Conservation (phyloP, 1,140 invertebrate species). For the Lucilia cuprina region DNA sequence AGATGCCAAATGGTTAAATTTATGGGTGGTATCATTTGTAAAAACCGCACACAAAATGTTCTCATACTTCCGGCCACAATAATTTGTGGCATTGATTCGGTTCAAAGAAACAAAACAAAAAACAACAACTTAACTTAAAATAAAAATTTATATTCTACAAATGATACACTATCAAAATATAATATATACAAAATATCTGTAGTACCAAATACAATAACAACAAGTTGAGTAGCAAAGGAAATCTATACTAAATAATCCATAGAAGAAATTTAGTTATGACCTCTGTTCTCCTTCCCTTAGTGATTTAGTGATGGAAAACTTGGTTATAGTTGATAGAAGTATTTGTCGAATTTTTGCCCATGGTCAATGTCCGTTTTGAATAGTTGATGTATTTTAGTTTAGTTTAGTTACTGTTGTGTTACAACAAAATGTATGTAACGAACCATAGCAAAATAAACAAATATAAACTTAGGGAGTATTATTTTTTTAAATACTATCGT, state of each 20-base stretch:
- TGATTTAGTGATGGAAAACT: too few relatives aligned
- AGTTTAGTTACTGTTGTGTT: not conserved
- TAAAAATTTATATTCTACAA: slow-evolving; percentile 16
- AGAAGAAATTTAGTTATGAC: too few relatives aligned
- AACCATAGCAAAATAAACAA: not conserved
- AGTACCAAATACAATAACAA: not conserved
- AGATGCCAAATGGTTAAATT: not conserved
- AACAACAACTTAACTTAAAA: not conserved
- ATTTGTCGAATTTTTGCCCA: not conserved
- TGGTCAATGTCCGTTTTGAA: slow-evolving; percentile 33
- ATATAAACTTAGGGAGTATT: not conserved
- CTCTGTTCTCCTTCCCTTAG: too few relatives aligned
- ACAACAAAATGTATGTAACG: slow-evolving; percentile 21
- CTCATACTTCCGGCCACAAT: slow-evolving; percentile 29
- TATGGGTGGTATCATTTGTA: slow-evolving; percentile 16
- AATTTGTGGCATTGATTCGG: slow-evolving; percentile 27
- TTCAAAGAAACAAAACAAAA: not conserved
- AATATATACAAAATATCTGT: not conserved
- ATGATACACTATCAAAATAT: not conserved
- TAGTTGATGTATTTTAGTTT: slow-evolving; percentile 27
- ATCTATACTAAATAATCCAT: too few relatives aligned
- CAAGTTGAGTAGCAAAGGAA: not conserved
- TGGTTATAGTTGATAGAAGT: not conserved
- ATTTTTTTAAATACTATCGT: too few relatives aligned
- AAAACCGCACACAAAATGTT: slow-evolving; percentile 22